Percentiles rank a stretch among this genome's conserved stretches.
Evolutionary conservation across 2,888 invertebrate species (phyloP).

Genomic region (Muschampia plurimacula): DNA sequence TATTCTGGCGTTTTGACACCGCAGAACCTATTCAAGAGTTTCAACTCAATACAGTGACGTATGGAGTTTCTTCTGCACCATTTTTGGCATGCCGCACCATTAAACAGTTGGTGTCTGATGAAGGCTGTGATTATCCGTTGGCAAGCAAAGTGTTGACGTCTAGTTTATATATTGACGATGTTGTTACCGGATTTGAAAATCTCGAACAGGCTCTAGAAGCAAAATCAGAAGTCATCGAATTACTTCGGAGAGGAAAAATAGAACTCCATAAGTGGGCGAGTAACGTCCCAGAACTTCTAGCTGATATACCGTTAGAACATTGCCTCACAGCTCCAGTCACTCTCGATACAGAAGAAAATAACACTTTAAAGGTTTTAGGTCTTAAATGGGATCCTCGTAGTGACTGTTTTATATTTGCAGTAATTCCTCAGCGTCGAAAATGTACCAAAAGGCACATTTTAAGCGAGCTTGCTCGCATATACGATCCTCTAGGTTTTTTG

Average conservation of each 20-base stretch:
- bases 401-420: neutral
- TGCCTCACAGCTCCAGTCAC: neutral
- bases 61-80: neutral
- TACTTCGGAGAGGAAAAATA: neutral
- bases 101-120: neutral
- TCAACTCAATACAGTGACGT: neutral
- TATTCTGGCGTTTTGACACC: slow-evolving; percentile 6
- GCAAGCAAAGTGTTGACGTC: neutral
- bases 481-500: neutral
- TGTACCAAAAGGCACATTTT: neutral
- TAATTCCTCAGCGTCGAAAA: neutral
- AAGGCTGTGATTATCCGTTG: neutral
- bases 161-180: neutral
- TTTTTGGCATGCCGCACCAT: neutral
- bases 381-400: neutral
- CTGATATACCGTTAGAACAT: neutral
- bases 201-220: neutral
- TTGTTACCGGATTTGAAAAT: neutral
- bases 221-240: neutral
- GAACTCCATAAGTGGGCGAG: slow-evolving; percentile 2
- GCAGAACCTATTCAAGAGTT: neutral
- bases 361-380: neutral
- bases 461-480: neutral
- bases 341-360: neutral
- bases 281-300: neutral